These are phyloP conservation scores for Megaptera novaeangliae DNA, from an alignment of 2,113 vertebrate species.

Conservation along the genomic window DNA sequence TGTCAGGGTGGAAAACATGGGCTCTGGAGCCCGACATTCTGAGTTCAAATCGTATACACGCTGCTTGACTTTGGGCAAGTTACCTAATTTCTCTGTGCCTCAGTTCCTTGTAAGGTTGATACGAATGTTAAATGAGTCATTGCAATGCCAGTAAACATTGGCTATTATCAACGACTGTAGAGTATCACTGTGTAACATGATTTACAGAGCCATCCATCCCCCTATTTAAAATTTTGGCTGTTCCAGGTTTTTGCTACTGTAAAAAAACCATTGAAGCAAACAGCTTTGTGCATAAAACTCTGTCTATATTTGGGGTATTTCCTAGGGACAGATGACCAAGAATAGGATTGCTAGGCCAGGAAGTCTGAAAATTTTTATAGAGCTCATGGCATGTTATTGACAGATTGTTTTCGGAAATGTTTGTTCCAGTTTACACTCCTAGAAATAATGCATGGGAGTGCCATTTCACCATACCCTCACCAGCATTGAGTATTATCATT, in stretches of 20 bases:
- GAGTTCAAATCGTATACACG: neutral
- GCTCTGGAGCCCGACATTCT: neutral
- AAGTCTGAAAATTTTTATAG: neutral
- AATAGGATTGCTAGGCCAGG: constrained; percentile 1
- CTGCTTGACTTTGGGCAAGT: neutral
- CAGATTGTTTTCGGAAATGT: neutral
- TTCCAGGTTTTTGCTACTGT: neutral
- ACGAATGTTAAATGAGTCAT: neutral
- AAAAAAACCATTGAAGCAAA: neutral
- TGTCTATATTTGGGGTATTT: constrained; percentile 13
- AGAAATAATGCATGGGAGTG: neutral
- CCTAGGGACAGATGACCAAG: constrained; percentile 9
- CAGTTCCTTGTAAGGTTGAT: neutral
- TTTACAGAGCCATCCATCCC: neutral
- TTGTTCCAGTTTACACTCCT: neutral
- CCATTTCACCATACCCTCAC: neutral
- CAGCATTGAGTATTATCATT: neutral
- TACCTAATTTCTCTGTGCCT: neutral
- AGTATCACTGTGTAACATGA: neutral
- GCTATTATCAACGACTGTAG: neutral
- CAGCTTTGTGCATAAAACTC: neutral
- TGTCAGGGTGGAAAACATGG: neutral
- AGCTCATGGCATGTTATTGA: neutral
- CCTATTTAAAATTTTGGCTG: neutral
- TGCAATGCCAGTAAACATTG: neutral